phyloP scores from a whole-genome alignment of 2,797 vertebrate species.

The Denticeps clupeoides region DNA sequence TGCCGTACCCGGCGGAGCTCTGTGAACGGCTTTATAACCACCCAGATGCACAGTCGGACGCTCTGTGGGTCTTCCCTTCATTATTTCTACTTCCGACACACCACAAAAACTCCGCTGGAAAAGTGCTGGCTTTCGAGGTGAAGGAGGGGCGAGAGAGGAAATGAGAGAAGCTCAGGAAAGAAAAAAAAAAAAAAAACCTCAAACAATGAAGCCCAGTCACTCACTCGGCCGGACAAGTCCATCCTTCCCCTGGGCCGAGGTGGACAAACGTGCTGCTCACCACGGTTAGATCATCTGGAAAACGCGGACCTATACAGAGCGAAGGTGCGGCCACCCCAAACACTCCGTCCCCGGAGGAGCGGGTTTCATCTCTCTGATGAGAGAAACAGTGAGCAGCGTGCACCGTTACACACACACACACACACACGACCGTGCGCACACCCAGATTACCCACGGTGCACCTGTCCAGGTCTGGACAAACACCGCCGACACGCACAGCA shows the following conservation, averaged over 20 bases:
- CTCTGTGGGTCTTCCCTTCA: conserved; percentile 21
- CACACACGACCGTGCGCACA: too few species aligned
- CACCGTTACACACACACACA: too few species aligned
- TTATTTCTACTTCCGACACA: conserved; percentile 16
- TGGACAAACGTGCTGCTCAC: not conserved
- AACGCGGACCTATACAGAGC: too few species aligned
- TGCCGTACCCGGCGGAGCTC: not conserved
- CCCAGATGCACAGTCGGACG: conserved; percentile 6
- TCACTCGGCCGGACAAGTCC: not conserved
- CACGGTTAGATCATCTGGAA: conserved; percentile 2
- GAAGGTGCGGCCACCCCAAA: too few species aligned
- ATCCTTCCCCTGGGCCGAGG: conserved; percentile 1
- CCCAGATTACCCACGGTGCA: too few species aligned
- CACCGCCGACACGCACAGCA: too few species aligned
- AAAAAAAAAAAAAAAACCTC: conserved; percentile 23
- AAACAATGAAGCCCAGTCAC: conserved; percentile 24
- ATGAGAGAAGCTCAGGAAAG: conserved; percentile 14
- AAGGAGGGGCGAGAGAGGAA: conserved; percentile 21
- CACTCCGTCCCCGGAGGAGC: too few species aligned
- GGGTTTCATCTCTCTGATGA: too few species aligned
- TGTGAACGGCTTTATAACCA: conserved; percentile 11
- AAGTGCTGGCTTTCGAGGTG: conserved; percentile 13
- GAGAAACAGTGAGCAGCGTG: too few species aligned
- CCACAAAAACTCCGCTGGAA: conserved; percentile 11
- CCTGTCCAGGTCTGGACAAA: too few species aligned